Percentiles rank a stretch among this genome's conserved stretches.
Evolutionary conservation across 2,113 vertebrate species (phyloP).

Genomic region (Uria lomvia): DNA sequence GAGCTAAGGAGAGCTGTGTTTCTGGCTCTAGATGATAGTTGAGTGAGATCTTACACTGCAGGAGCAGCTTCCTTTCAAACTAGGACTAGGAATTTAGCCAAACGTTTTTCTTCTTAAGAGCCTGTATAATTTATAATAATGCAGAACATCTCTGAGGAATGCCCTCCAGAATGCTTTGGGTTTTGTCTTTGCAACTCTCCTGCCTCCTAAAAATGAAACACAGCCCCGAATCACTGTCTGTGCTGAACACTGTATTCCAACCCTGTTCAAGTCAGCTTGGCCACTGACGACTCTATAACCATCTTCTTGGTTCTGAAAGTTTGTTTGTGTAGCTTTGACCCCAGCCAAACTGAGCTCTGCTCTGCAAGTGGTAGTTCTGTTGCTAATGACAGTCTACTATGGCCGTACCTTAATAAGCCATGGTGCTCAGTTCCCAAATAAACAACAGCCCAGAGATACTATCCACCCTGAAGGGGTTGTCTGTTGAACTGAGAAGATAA

Average conservation of each 20-base stretch:
- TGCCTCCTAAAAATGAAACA: background rate
- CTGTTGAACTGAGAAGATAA: background rate
- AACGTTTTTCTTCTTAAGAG: background rate
- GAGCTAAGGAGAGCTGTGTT: background rate
- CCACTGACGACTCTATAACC: background rate
- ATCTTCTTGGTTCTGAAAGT: background rate
- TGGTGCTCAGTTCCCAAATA: background rate
- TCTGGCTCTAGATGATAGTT: background rate
- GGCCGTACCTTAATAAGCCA: background rate
- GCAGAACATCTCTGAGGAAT: background rate
- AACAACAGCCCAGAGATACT: background rate
- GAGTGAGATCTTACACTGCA: background rate
- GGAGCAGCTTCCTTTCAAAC: background rate
- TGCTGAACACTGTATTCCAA: background rate
- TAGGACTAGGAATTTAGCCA: background rate
- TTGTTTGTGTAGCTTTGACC: background rate
- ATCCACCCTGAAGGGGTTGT: background rate
- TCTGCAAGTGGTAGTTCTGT: background rate
- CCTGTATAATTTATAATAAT: background rate
- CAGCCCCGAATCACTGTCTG: rapidly evolving
- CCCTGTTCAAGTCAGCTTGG: background rate
- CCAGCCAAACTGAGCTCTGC: background rate
- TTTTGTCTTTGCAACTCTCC: background rate
- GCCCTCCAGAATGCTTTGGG: background rate
- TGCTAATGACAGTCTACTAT: background rate